Conservation (phyloP, 1,140 invertebrate species). For the Cyphomyrmex costatus region DNA sequence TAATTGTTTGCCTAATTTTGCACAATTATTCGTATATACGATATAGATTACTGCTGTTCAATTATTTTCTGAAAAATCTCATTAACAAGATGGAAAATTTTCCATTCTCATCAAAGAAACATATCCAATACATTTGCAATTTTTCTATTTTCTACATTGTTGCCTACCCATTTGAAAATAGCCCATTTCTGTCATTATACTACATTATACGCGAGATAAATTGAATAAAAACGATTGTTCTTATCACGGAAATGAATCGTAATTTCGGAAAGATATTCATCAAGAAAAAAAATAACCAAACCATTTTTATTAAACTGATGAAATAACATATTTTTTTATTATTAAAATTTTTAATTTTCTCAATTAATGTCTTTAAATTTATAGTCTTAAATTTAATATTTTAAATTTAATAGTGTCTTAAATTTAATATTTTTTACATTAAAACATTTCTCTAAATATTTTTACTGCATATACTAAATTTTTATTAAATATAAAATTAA, state of each 20-base stretch:
- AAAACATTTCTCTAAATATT: background rate
- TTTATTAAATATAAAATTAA: background rate
- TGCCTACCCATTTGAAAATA: background rate
- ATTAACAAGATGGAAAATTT: slow-evolving; percentile 1
- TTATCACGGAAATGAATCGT: background rate
- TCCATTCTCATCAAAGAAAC: background rate
- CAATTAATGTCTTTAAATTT: background rate
- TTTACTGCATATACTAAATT: background rate
- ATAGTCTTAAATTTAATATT: background rate
- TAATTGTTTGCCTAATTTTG: slow-evolving; percentile 41
- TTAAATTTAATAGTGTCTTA: background rate
- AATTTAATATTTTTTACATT: background rate
- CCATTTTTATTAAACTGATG: background rate
- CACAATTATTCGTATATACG: background rate
- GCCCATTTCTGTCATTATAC: background rate
- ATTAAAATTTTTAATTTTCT: background rate
- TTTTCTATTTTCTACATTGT: background rate
- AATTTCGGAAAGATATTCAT: background rate
- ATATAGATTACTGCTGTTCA: background rate
- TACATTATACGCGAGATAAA: background rate
- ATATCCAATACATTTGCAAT: background rate
- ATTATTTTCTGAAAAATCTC: background rate
- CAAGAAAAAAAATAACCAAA: background rate
- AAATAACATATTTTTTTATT: background rate
- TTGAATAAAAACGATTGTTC: background rate